A percentile compares a stretch with the other conserved stretches of the same genome.
Evolutionary conservation across 2,888 invertebrate genomes (phyloP).

Genomic region (Acanthococcus lagerstroemiae): DNA sequence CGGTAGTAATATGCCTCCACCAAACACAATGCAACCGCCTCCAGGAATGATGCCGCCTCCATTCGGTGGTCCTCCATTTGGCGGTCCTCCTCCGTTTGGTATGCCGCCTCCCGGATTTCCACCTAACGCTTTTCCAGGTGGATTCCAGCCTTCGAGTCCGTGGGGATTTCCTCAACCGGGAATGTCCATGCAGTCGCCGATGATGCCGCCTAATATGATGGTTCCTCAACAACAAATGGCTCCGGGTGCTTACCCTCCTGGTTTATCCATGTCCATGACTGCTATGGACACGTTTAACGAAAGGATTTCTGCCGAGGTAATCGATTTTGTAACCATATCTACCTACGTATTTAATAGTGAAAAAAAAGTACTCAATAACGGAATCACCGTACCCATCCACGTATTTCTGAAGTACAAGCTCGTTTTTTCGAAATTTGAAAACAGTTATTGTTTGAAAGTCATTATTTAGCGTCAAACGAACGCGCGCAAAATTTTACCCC

Average conservation of each 20-base stretch:
- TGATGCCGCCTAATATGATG: conserved; percentile 35
- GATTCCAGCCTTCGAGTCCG: conserved; percentile 34
- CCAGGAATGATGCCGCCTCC: conserved; percentile 40
- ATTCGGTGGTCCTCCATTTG: conserved; percentile 39
- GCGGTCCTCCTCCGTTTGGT: conserved; percentile 52
- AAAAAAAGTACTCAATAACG: no score
- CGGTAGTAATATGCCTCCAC: conserved; percentile 6
- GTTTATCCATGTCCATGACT: conserved; percentile 10
- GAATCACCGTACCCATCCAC: no score
- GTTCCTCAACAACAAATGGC: conserved; percentile 23
- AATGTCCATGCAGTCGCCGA: conserved; percentile 38
- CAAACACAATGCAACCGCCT: conserved; percentile 36
- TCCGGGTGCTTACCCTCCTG: conserved; percentile 23
- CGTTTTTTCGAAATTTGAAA: no score
- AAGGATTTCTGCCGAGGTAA: not conserved
- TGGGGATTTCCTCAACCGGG: conserved; percentile 42
- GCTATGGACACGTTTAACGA: not conserved
- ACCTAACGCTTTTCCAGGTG: conserved; percentile 38
- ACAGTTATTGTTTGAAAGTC: no score
- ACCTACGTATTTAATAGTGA: not conserved
- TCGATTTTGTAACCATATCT: not conserved
- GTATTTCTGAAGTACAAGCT: no score
- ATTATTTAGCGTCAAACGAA: no score
- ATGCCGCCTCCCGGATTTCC: conserved; percentile 61
- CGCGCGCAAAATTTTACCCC: no score